Evolutionary conservation across 2,888 invertebrate species (phyloP).

Genomic region (Deroplatys truncata): DNA sequence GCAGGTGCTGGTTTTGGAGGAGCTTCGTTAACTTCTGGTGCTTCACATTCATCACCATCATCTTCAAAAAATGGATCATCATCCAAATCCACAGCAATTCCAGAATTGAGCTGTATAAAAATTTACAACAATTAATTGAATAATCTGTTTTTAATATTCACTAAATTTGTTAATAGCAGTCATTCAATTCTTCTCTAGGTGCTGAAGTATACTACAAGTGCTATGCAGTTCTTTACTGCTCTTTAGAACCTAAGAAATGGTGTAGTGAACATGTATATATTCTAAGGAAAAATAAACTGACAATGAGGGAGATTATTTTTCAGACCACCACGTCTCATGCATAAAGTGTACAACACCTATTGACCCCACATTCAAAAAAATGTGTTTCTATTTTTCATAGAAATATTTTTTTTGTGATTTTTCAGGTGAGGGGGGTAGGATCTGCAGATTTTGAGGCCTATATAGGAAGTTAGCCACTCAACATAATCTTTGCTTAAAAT

Average conservation of each 20-base stretch:
- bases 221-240: background rate
- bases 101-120: constrained; percentile 23
- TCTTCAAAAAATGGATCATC: constrained; percentile 26
- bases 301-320: too few species aligned
- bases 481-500: too few species aligned
- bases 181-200: background rate
- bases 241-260: background rate
- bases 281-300: too few species aligned
- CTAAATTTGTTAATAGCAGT: background rate
- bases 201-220: background rate
- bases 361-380: too few species aligned
- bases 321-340: too few species aligned
- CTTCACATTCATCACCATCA: constrained; percentile 28
- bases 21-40: constrained; percentile 20
- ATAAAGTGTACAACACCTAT: too few species aligned
- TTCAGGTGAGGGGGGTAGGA: too few species aligned
- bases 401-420: too few species aligned
- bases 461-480: too few species aligned
- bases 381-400: too few species aligned
- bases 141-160: background rate
- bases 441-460: too few species aligned
- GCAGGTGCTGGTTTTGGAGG: background rate
- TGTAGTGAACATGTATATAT: background rate
- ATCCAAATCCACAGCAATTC: constrained; percentile 2
- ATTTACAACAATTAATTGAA: background rate